phyloP scores from a whole-genome alignment of 2,888 invertebrate genomes.

The Rhodophaea formosa region DNA sequence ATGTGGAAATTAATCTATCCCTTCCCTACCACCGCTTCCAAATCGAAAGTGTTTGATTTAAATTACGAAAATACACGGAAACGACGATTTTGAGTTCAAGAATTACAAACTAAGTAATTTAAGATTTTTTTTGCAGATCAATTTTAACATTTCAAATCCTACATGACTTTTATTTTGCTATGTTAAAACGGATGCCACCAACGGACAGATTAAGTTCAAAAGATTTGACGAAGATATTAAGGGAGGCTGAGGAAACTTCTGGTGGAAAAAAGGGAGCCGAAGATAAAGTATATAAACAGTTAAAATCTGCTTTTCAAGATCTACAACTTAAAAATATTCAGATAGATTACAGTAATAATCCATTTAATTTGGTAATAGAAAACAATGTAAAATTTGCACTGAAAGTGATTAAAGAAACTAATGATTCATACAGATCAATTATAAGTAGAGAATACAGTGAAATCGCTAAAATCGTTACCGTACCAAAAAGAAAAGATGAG shows the following conservation, averaged over 20 bases:
- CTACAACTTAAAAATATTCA: slow-evolving; percentile 59
- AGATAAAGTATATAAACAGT: slow-evolving; percentile 62
- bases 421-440: slow-evolving; percentile 53
- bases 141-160: slow-evolving; percentile 68
- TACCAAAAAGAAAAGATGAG: slow-evolving; percentile 59
- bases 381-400: slow-evolving; percentile 65
- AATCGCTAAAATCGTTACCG: slow-evolving; percentile 53
- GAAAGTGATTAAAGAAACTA: slow-evolving; percentile 58
- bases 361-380: slow-evolving; percentile 65
- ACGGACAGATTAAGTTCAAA: slow-evolving; percentile 59
- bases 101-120: not conserved
- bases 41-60: too few relatives aligned
- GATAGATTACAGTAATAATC: slow-evolving; percentile 68
- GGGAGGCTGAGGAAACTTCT: slow-evolving; percentile 56
- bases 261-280: slow-evolving; percentile 58
- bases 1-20: too few relatives aligned
- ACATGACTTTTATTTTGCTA: slow-evolving; percentile 68
- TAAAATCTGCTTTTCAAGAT: slow-evolving; percentile 59
- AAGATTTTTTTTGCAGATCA: slow-evolving; percentile 49
- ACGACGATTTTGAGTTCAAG: not conserved
- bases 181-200: slow-evolving; percentile 62
- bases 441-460: slow-evolving; percentile 64
- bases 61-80: too few relatives aligned
- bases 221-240: slow-evolving; percentile 61
- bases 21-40: too few relatives aligned